These are phyloP conservation scores for Manis crassicaudata DNA, from an alignment of 2,797 vertebrate genomes.

Conservation along the genomic window DNA sequence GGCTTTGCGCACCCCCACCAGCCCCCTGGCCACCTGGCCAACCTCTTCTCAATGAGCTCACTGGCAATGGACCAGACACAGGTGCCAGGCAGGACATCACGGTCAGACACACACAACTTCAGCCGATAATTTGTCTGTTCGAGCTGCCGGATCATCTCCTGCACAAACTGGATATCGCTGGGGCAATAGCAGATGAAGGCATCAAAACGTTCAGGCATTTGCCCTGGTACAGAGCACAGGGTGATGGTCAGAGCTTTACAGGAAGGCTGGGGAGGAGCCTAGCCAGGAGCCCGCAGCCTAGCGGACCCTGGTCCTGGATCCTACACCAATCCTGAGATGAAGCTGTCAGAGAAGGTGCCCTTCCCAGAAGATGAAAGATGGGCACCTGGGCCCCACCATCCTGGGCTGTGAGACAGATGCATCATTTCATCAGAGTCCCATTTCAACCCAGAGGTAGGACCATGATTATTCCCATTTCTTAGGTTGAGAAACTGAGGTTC, in stretches of 20 bases:
- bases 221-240: constrained; percentile 81
- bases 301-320: background rate
- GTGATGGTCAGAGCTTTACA: background rate
- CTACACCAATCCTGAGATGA: background rate
- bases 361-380: background rate
- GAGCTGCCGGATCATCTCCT: constrained; percentile 95
- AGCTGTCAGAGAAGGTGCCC: background rate
- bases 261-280: background rate
- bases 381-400: too few relatives aligned
- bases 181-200: constrained; percentile 99
- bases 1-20: background rate
- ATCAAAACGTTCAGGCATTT: constrained; percentile 92
- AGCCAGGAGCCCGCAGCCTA: background rate
- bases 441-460: background rate
- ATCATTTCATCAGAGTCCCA: background rate
- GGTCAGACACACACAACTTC: constrained; percentile 97
- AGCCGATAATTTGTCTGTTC: constrained; percentile 92
- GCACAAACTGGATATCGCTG: constrained; percentile 94
- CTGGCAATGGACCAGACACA: constrained; percentile 97
- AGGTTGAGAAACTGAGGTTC: background rate
- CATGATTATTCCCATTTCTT: background rate
- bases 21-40: background rate
- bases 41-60: constrained; percentile 97
- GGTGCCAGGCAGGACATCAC: constrained; percentile 95
- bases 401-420: background rate